Evolutionary conservation across 2,888 invertebrate species (phyloP).

Genomic region (Marasmarcha lunaedactyla): DNA sequence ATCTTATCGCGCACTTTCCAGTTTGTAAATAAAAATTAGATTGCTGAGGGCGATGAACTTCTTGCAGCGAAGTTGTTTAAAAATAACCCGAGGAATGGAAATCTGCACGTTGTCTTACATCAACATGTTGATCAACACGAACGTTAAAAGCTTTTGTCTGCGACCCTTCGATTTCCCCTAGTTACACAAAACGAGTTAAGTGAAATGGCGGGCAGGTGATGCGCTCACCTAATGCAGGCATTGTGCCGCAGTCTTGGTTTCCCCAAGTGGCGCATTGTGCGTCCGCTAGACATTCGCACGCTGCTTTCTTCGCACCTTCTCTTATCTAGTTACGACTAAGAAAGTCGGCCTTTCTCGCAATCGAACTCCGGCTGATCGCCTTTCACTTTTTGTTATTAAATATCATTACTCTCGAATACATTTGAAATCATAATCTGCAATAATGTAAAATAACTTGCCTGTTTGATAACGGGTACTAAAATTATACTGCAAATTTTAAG

Average conservation of each 20-base stretch:
- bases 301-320: constrained; percentile 49
- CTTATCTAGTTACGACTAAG: constrained; percentile 53
- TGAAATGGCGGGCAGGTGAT: constrained; percentile 10
- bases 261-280: constrained; percentile 34
- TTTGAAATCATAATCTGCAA: constrained; percentile 28
- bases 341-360: constrained; percentile 44
- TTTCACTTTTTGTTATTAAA: constrained; percentile 63
- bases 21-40: constrained; percentile 28
- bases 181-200: constrained; percentile 3
- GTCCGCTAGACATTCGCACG: constrained; percentile 39
- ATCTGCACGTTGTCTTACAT: background rate
- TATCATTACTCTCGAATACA: constrained; percentile 40
- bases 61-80: constrained; percentile 2
- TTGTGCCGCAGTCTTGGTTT: constrained; percentile 32
- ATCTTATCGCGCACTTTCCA: constrained; percentile 33
- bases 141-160: background rate
- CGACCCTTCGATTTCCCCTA: background rate
- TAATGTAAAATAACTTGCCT: background rate
- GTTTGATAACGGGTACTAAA: constrained; percentile 1
- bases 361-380: constrained; percentile 31
- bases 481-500: too few species aligned
- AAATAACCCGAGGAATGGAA: background rate
- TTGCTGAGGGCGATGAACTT: constrained; percentile 38
- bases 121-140: constrained; percentile 1
- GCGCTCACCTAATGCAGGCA: constrained; percentile 16